Evolutionary conservation across 2,888 invertebrate species (phyloP).

Genomic region (Watsonalla binaria): DNA sequence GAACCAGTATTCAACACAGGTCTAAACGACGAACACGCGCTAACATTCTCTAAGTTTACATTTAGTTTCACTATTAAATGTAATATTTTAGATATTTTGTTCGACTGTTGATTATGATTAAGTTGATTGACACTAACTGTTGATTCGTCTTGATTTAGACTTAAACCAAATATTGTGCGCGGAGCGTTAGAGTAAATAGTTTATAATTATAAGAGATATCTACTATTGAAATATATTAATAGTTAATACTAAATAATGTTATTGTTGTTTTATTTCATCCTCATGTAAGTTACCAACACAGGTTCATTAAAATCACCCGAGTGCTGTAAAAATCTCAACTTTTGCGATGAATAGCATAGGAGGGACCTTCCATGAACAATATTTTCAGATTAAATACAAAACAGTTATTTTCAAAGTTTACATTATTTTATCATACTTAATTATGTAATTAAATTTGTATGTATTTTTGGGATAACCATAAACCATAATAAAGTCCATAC

Average conservation of each 20-base stretch:
- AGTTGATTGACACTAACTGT: slow-evolving; percentile 60
- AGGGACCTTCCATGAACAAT: too few relatives aligned
- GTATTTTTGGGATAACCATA: too few relatives aligned
- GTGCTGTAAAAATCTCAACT: too few relatives aligned
- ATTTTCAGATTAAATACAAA: too few relatives aligned
- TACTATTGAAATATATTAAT: slow-evolving; percentile 75
- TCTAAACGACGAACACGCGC: slow-evolving; percentile 46
- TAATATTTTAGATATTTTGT: slow-evolving; percentile 63
- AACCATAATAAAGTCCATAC: too few relatives aligned
- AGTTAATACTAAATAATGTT: slow-evolving; percentile 61
- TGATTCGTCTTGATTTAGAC: slow-evolving; percentile 73
- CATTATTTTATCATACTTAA: too few relatives aligned
- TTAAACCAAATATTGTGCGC: slow-evolving; percentile 77
- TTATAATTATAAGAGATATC: slow-evolving; percentile 70
- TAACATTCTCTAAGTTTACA: slow-evolving; percentile 66
- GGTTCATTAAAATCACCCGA: too few relatives aligned
- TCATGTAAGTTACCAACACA: too few relatives aligned
- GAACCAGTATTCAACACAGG: slow-evolving; percentile 40
- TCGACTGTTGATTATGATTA: slow-evolving; percentile 63
- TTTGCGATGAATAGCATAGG: too few relatives aligned
- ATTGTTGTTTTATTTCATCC: slow-evolving; percentile 42
- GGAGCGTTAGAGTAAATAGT: slow-evolving; percentile 73
- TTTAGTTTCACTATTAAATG: slow-evolving; percentile 59
- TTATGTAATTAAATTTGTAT: too few relatives aligned
- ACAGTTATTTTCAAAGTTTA: too few relatives aligned